Conservation (phyloP, 2,888 invertebrate species). For the Tenthredo mesomela region DNA sequence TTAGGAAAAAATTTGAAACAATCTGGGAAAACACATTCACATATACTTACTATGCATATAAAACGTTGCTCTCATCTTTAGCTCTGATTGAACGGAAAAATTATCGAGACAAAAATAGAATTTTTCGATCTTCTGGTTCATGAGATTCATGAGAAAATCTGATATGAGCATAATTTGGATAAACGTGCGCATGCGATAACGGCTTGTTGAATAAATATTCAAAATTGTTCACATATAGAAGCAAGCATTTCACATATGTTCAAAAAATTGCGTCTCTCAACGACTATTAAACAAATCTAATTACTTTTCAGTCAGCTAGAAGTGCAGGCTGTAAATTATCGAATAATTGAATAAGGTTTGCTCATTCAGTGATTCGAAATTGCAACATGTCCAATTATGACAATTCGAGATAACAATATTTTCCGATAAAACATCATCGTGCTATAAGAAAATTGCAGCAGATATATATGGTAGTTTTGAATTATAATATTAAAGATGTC, state of each 20-base stretch:
- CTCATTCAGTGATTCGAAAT: not conserved
- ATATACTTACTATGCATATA: not conserved
- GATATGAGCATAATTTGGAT: not conserved
- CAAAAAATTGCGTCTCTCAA: not conserved
- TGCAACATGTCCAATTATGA: not conserved
- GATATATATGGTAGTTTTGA: not conserved
- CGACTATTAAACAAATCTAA: not conserved
- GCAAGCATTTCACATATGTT: not conserved
- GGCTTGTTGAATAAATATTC: not conserved
- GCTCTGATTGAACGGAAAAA: not conserved
- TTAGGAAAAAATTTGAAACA: not conserved
- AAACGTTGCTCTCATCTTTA: not conserved
- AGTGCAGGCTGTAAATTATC: not conserved
- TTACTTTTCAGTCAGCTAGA: not conserved
- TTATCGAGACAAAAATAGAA: not conserved
- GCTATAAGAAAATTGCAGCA: not conserved
- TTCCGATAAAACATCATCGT: not conserved
- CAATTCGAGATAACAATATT: not conserved
- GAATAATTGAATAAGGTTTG: not conserved
- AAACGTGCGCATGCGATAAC: not conserved
- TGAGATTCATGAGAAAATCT: not conserved
- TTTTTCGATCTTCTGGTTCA: not conserved
- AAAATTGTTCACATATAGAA: not conserved
- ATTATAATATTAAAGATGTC: slow-evolving; percentile 9
- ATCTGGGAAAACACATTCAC: not conserved